Conservation (phyloP, 2,113 vertebrate species). For the Cyanistes caeruleus region DNA sequence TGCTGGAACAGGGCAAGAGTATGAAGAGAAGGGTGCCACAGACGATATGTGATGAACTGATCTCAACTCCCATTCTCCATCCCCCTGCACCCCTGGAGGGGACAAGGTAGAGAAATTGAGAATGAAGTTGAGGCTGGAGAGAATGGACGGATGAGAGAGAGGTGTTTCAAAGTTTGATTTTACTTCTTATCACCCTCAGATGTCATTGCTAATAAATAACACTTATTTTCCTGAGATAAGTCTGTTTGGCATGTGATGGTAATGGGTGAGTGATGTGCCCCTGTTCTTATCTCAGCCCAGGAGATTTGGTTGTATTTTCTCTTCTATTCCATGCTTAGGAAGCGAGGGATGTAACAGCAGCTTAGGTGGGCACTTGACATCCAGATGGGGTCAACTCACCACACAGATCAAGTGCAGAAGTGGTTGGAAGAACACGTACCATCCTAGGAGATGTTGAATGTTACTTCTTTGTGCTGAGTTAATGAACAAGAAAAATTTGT, state of each 20-base stretch:
- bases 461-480: not conserved
- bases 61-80: not conserved
- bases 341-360: not conserved
- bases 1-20: not conserved
- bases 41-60: not conserved
- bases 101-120: not conserved
- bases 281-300: accelerated
- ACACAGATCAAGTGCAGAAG: not conserved
- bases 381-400: accelerated
- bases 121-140: not conserved
- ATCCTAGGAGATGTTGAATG: not conserved
- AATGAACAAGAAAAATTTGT: not conserved
- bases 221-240: not conserved
- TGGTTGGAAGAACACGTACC: accelerated
- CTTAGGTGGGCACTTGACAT: not conserved
- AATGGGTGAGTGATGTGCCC: not conserved
- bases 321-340: not conserved
- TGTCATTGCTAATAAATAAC: not conserved
- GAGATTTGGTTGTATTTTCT: not conserved
- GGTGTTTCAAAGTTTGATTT: not conserved
- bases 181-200: not conserved
- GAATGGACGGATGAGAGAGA: not conserved
- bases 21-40: not conserved
- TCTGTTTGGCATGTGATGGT: not conserved
- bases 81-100: not conserved